Percentiles rank a stretch among this genome's conserved stretches.
phyloP scores from a whole-genome alignment of 2,888 invertebrate species.

The Mesorhabditis spiculigera region DNA sequence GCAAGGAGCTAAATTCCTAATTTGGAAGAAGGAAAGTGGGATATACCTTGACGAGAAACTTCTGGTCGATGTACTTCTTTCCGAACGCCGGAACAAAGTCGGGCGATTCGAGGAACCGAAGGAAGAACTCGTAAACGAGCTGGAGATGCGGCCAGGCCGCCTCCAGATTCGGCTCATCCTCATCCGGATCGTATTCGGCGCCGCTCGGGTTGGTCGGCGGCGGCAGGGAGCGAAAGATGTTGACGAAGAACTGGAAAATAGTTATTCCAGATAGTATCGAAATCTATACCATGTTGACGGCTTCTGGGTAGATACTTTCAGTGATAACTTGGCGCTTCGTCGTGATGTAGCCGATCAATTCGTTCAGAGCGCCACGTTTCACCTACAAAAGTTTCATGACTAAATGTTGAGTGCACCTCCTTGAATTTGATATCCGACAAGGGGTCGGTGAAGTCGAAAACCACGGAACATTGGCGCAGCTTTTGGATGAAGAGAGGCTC shows the following conservation, averaged over 20 bases:
- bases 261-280: background rate
- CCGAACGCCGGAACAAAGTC: conserved; percentile 88
- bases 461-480: conserved; percentile 92
- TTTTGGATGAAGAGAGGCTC: conserved; percentile 95
- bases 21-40: background rate
- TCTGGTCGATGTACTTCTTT: conserved; percentile 89
- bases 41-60: conserved; percentile 81
- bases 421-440: conserved; percentile 97
- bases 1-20: conserved; percentile 76
- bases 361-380: conserved; percentile 89
- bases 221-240: conserved; percentile 82
- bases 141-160: conserved; percentile 65
- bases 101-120: conserved; percentile 79
- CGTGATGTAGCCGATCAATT: conserved; percentile 92
- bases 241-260: conserved; percentile 72
- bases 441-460: conserved; percentile 90
- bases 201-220: conserved; percentile 76
- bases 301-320: conserved; percentile 93
- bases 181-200: conserved; percentile 86
- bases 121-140: conserved; percentile 71
- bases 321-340: conserved; percentile 82
- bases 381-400: conserved; percentile 62
- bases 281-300: conserved; percentile 85
- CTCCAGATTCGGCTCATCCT: conserved; percentile 90
- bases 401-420: conserved; percentile 63